Base-by-base conservation (phyloP, 64 coral and sea anemone species). In the Pachyseris speciosa region DNA sequence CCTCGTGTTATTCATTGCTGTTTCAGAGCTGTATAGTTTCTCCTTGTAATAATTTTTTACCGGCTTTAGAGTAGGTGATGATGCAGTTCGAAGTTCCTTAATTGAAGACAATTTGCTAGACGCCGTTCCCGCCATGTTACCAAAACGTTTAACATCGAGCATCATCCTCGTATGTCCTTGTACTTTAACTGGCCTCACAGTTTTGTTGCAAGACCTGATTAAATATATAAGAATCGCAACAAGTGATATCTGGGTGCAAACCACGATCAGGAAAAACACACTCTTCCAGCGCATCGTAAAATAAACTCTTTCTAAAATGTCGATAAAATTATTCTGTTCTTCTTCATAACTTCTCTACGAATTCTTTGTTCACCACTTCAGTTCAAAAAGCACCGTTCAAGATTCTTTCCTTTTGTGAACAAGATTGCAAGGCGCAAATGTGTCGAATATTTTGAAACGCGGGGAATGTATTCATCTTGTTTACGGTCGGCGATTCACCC, bases 381-480 rank as follows among this genome's bases (percentile, higher is more conserved):
- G 11, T 37, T 71, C 0, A 19, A 34, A 29, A 40, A 55, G 77
- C 77, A 53, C 53, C 77, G 9, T 81, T 38, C 77, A 81, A 81
- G 53, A 30, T 58, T 26, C 57, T 9, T 67, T 16, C 12, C 19
- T 79, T 17, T 79, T 19, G 16, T 57, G 1, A 31, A 19, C 49
- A 22, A 57, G 22, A 36, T n/a, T 60, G 22, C 32, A 16, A 81
- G 39, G 13, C 9, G 4, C 27, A 36, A 76, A 76, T 81, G 22
- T 81, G 34, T 60, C 19, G 53, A 20, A 81, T 81, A 40, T 61
- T 61, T 81, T 51, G 0, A n/a, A 81, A 57, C 77, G n/a, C n/a
- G 53, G 77, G 77, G 77, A 81, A 26, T 81, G 51, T 4, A 81
- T 81, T 81, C 52, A 81, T 28, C 9, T n/a, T 61, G 40, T 37